These are phyloP conservation scores for Agonopterix subpropinquella DNA, from an alignment of 2,888 invertebrate species.

Conservation along the genomic window DNA sequence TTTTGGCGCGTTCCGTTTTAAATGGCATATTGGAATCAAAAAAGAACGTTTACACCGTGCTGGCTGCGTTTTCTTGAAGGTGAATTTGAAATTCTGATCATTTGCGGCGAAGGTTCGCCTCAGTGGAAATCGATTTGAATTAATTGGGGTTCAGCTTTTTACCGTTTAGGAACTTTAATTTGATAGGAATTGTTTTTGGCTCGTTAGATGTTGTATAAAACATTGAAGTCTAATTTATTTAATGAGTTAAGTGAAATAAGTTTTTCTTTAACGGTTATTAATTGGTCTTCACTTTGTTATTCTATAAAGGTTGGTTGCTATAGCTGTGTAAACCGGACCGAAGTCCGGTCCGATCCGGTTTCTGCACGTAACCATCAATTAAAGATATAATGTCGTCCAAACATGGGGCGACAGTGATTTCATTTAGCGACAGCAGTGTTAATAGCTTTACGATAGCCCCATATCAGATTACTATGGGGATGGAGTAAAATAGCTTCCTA, in stretches of 20 bases:
- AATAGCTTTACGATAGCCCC: slow-evolving; percentile 11
- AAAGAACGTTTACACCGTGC: slow-evolving; percentile 71
- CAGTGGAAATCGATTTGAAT: slow-evolving; percentile 73
- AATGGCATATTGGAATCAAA: slow-evolving; percentile 73
- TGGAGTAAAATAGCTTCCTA: slow-evolving; percentile 1
- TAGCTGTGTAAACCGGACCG: too few relatives aligned
- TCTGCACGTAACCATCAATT: slow-evolving; percentile 9
- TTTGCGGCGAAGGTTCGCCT: slow-evolving; percentile 42
- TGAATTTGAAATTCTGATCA: slow-evolving; percentile 72
- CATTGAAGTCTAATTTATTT: neutral
- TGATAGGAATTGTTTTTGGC: slow-evolving; percentile 41
- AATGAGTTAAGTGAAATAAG: neutral
- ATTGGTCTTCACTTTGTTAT: too few relatives aligned
- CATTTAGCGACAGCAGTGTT: slow-evolving; percentile 16
- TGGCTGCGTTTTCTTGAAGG: slow-evolving; percentile 58
- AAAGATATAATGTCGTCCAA: slow-evolving; percentile 9
- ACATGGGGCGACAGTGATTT: slow-evolving; percentile 15
- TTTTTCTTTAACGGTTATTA: too few relatives aligned
- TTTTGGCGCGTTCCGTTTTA: slow-evolving; percentile 51
- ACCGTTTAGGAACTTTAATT: slow-evolving; percentile 59
- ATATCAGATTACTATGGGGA: slow-evolving; percentile 6
- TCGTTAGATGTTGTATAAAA: slow-evolving; percentile 5
- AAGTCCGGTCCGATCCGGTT: too few relatives aligned
- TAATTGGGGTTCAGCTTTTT: slow-evolving; percentile 59
- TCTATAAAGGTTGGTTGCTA: too few relatives aligned